Base-by-base conservation (phyloP, 2,113 vertebrate species). In the Poeciliopsis turrubarensis region DNA sequence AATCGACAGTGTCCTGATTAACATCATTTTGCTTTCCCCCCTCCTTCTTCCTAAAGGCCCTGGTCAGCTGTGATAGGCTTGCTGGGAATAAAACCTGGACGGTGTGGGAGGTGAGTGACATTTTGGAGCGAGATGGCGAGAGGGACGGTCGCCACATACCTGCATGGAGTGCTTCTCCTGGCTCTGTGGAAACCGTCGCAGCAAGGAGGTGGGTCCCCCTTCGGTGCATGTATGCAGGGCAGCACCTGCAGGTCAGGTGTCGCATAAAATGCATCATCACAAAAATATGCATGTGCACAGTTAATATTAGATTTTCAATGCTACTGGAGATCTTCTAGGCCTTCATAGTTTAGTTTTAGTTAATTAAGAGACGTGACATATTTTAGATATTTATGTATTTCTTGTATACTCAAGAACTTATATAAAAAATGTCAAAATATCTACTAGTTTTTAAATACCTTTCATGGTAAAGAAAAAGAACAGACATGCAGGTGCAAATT, bases 31-130 rank as follows among this genome's bases (percentile, higher is more conserved):
- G 44, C 62, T 17, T 85, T 83, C 78, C 67, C 29, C 89, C 92
- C 84, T 88, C 90, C 89, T 91, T 92, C 91, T 91, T 93, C 94
- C 91, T 92, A 75, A 82, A 95, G 91, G 94, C 94, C 92, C 91
- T 73, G 84, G 91, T 92, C 91, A 95, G 93, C 90, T 91, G 91
- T 93, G 94, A 95, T 94, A 94, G 87, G 93, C 93, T 94, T 94
- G 92, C 92, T 91, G 91, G 92, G 96, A 95, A 98, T 98, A 98
- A 97, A 98, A 97, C 95, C 94, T 94, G 90, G 89, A 84, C 92
- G 85, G 91, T 66, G 87, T 87, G 89, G 93, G 94, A 93, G 77
- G 83, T 91, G 94, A 85, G 84, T 94, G 95, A 94, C 96, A 97
- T 96, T 97, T 93, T 93, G 94, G 92, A 94, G 94, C 92, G 92